Conservation (phyloP, 1,140 invertebrate species). For the Phocides pigmalion region DNA sequence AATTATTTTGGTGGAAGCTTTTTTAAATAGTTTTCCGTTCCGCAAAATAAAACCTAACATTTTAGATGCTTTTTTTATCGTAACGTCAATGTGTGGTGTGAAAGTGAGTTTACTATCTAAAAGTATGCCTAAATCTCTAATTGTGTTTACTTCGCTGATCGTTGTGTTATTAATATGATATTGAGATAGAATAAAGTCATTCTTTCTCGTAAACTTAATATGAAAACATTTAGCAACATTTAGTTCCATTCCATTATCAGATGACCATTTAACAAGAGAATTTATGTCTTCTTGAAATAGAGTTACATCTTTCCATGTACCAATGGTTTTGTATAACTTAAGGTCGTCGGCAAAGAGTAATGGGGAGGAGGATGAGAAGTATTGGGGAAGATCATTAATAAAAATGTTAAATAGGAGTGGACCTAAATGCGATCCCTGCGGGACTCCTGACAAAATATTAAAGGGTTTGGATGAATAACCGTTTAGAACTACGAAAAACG, state of each 20-base stretch:
- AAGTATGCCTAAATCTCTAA: constrained; percentile 5
- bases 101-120: constrained; percentile 16
- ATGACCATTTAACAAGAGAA: constrained; percentile 1
- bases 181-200: neutral
- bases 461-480: constrained; percentile 9
- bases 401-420: constrained; percentile 28
- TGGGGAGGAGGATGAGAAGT: neutral
- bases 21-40: constrained; percentile 4
- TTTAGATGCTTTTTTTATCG: constrained; percentile 15
- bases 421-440: constrained; percentile 31
- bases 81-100: constrained; percentile 7
- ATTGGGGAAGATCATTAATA: constrained; percentile 11
- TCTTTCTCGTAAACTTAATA: constrained; percentile 14
- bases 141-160: constrained; percentile 1
- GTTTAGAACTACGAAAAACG: constrained; percentile 33
- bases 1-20: constrained; percentile 2
- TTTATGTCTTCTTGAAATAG: constrained; percentile 12
- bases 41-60: constrained; percentile 19
- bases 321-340: constrained; percentile 18
- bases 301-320: neutral
- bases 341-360: constrained; percentile 19
- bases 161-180: constrained; percentile 10
- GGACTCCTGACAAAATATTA: constrained; percentile 16
- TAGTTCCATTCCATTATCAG: constrained; percentile 18
- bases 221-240: constrained; percentile 23